Percentiles rank a stretch among this genome's conserved stretches.
Evolutionary conservation across 2,113 vertebrate species (phyloP).

Genomic region (Pipra filicauda): DNA sequence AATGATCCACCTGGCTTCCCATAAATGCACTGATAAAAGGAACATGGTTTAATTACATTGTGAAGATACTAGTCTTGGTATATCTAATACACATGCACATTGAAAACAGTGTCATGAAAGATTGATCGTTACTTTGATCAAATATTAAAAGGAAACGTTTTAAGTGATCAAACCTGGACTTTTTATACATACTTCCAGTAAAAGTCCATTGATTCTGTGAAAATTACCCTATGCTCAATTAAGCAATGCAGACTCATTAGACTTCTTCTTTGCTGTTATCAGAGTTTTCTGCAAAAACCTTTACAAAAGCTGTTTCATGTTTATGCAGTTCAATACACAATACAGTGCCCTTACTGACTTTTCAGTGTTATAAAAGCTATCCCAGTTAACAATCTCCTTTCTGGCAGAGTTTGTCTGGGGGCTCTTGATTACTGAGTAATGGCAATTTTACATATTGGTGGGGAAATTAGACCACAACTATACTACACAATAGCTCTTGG

Average conservation of each 20-base stretch:
- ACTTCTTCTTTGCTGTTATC: neutral
- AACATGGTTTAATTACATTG: slow-evolving; percentile 11
- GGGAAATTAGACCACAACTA: neutral
- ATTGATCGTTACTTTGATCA: slow-evolving; percentile 19
- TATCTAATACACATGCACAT: neutral
- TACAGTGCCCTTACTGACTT: neutral
- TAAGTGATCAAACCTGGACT: neutral
- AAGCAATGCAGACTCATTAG: neutral
- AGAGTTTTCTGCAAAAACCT: neutral
- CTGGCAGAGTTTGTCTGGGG: neutral
- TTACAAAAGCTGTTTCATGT: neutral
- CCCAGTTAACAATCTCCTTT: neutral
- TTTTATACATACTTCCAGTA: slow-evolving; percentile 12
- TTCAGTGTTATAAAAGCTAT: neutral
- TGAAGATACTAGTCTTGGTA: neutral
- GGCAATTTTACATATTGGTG: neutral
- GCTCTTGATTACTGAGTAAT: neutral
- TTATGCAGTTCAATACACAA: neutral
- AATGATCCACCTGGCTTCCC: slow-evolving; percentile 91
- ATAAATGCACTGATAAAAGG: slow-evolving; percentile 87
- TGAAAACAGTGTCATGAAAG: neutral
- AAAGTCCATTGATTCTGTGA: slow-evolving; percentile 22
- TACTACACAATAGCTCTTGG: neutral
- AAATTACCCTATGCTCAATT: neutral
- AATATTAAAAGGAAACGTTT: slow-evolving; percentile 4